Conservation (phyloP, 2,797 vertebrate genomes). For the Novumbra hubbsi region DNA sequence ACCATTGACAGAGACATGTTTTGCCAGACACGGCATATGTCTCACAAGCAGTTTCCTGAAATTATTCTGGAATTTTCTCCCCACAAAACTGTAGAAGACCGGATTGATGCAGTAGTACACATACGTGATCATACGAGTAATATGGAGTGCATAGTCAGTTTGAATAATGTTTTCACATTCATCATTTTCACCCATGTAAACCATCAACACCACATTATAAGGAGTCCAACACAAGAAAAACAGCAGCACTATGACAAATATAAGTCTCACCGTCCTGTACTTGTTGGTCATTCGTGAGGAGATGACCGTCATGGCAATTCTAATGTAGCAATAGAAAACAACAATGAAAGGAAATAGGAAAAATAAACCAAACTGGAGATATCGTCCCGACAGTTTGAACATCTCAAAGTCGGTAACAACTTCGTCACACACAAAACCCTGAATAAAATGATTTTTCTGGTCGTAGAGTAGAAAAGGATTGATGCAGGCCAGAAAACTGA, state of each 20-base stretch:
- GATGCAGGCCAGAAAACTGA: constrained; percentile 66
- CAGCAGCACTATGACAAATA: constrained; percentile 71
- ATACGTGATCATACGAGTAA: constrained; percentile 67
- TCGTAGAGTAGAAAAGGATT: constrained; percentile 56
- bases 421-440: constrained; percentile 35
- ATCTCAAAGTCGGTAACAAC: rapidly evolving
- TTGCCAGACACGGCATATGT: constrained; percentile 48
- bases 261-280: constrained; percentile 72
- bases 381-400: constrained; percentile 40
- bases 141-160: constrained; percentile 30
- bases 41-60: constrained; percentile 57
- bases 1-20: constrained; percentile 34
- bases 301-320: constrained; percentile 67
- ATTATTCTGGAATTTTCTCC: constrained; percentile 76
- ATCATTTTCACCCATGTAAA: not conserved
- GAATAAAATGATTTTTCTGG: rapidly evolving
- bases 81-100: constrained; percentile 78
- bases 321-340: constrained; percentile 72
- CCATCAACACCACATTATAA: constrained; percentile 62
- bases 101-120: constrained; percentile 79
- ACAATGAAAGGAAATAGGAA: constrained; percentile 69
- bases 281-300: constrained; percentile 63
- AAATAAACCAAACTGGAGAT: constrained; percentile 73
- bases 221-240: constrained; percentile 79
- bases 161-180: not conserved